Evolutionary conservation across 2,113 vertebrate genomes (phyloP).

Genomic region (Muscicapa adusta): DNA sequence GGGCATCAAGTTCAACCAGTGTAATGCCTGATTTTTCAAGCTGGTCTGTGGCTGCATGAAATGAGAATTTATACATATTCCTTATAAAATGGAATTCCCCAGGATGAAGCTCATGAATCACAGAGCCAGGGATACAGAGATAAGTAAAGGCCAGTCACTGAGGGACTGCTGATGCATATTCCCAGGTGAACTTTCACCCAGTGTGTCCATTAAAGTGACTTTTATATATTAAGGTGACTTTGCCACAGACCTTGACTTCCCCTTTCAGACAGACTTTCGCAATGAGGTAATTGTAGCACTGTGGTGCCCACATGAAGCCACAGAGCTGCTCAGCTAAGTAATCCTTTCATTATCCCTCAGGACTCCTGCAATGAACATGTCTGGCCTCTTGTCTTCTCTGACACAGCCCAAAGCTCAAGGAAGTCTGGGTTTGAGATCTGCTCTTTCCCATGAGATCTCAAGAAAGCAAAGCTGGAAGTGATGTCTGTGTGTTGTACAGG

Average conservation of each 20-base stretch:
- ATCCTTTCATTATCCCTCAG: background rate
- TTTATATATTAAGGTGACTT: background rate
- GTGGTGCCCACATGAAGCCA: background rate
- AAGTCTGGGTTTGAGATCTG: background rate
- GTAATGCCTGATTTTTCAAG: background rate
- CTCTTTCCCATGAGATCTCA: background rate
- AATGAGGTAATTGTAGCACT: background rate
- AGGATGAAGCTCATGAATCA: background rate
- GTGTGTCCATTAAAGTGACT: background rate
- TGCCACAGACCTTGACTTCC: background rate
- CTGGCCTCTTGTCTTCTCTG: background rate
- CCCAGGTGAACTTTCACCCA: background rate
- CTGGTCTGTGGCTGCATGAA: too few relatives aligned
- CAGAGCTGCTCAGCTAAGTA: background rate
- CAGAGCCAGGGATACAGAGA: background rate
- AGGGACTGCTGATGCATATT: background rate
- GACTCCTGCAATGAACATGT: background rate
- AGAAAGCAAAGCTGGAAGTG: background rate
- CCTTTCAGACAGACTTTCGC: background rate
- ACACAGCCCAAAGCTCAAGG: background rate
- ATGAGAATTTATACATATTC: background rate
- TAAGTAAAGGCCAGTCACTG: background rate
- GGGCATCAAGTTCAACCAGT: background rate
- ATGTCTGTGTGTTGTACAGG: background rate
- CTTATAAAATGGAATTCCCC: background rate